These are phyloP conservation scores for Orbicella faveolata DNA, from an alignment of 64 coral and sea anemone species.

Conservation along the genomic window DNA sequence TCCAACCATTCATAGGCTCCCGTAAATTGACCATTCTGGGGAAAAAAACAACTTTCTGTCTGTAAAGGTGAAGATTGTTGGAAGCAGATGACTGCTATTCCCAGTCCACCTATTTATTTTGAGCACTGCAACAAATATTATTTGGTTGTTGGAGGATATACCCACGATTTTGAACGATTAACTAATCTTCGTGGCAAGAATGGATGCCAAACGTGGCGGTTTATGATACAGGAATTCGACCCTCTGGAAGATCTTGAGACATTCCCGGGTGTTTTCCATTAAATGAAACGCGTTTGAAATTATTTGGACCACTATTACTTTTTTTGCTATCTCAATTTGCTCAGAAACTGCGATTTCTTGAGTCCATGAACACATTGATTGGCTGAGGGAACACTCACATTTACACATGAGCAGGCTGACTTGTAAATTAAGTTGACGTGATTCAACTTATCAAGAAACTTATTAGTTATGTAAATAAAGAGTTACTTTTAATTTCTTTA, in stretches of 20 bases:
- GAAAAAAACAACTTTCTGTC: neutral
- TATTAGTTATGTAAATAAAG: no score
- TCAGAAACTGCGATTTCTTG: no score
- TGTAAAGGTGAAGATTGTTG: neutral
- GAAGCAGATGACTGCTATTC: neutral
- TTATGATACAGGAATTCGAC: constrained; percentile 10
- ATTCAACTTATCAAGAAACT: no score
- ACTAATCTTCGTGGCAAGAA: neutral
- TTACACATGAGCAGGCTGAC: no score
- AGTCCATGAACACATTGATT: no score
- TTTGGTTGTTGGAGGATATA: constrained; percentile 9
- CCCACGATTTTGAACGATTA: neutral
- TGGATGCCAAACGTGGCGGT: neutral
- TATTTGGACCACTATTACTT: no score
- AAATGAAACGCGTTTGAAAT: no score
- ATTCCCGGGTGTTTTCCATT: neutral
- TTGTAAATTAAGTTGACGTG: no score
- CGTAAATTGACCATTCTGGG: neutral
- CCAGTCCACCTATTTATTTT: constrained; percentile 12
- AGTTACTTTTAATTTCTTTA: no score
- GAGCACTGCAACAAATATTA: neutral
- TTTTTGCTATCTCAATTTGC: no score
- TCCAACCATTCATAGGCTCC: constrained; percentile 16
- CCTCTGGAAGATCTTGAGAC: neutral
- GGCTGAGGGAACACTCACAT: no score